Evolutionary conservation across 2,888 invertebrate genomes (phyloP).

Genomic region (Ptilodon capucinus): DNA sequence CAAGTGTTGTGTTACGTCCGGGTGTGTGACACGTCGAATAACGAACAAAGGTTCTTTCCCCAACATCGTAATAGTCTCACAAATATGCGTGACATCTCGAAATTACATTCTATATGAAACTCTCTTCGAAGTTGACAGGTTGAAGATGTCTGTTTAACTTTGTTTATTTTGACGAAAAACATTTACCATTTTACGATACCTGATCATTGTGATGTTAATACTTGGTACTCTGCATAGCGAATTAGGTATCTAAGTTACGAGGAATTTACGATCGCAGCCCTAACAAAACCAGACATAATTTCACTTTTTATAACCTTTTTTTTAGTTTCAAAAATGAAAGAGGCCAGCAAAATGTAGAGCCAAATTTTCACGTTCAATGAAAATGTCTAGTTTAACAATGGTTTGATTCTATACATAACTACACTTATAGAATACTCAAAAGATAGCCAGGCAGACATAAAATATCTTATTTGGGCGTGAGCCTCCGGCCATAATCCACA

Average conservation of each 20-base stretch:
- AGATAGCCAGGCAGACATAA: constrained; percentile 53
- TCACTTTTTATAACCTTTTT: background rate
- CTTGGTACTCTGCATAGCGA: background rate
- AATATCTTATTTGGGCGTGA: constrained; percentile 65
- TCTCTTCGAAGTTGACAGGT: constrained; percentile 37
- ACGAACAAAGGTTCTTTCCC: constrained; percentile 27
- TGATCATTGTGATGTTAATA: constrained; percentile 4
- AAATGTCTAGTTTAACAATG: constrained; percentile 1
- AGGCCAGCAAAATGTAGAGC: background rate
- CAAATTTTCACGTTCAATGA: background rate
- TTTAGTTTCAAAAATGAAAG: background rate
- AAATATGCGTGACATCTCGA: constrained; percentile 29
- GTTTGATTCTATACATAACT: constrained; percentile 23
- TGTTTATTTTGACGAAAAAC: constrained; percentile 26
- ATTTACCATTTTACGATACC: constrained; percentile 1
- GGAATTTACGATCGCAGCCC: background rate
- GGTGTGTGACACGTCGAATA: background rate
- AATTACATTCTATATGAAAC: constrained; percentile 44
- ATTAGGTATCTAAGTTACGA: background rate
- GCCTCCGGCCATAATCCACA: constrained; percentile 70
- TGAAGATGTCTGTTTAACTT: constrained; percentile 33
- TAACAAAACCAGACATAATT: background rate
- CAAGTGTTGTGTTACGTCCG: background rate
- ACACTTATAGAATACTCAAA: constrained; percentile 36
- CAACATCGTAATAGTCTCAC: too few relatives aligned